These are phyloP conservation scores for Scaptomyza reducta DNA, from an alignment of 2,888 invertebrate species.

Conservation along the genomic window DNA sequence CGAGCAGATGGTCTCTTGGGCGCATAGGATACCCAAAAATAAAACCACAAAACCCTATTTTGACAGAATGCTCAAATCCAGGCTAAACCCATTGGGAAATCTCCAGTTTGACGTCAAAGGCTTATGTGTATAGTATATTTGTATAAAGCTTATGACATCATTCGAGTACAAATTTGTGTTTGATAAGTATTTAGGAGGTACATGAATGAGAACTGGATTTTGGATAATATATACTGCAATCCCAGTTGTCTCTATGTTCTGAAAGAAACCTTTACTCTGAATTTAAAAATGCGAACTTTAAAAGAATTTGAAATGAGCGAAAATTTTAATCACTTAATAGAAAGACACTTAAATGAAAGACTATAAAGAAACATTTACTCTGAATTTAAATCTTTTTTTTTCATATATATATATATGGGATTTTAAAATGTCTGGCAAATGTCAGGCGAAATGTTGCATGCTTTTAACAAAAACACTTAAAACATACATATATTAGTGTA, in stretches of 20 bases:
- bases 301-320: too few relatives aligned
- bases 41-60: conserved; percentile 7
- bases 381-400: too few relatives aligned
- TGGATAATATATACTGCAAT: not conserved
- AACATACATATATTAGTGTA: conserved; percentile 4
- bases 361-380: too few relatives aligned
- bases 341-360: too few relatives aligned
- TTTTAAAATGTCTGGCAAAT: conserved; percentile 9
- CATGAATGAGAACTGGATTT: not conserved
- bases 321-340: too few relatives aligned
- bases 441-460: conserved; percentile 20
- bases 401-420: too few relatives aligned
- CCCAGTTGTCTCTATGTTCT: not conserved
- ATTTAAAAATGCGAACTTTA: not conserved
- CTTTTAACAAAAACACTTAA: not conserved
- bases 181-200: not conserved
- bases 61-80: conserved; percentile 10
- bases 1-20: conserved; percentile 2
- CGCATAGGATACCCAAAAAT: conserved; percentile 11
- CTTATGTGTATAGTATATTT: conserved; percentile 2
- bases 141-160: conserved; percentile 1
- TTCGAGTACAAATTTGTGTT: not conserved
- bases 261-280: not conserved
- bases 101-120: not conserved
- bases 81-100: conserved; percentile 10